Base-by-base conservation (phyloP, 2,888 invertebrate species). In the Lithophane semibrunnea region DNA sequence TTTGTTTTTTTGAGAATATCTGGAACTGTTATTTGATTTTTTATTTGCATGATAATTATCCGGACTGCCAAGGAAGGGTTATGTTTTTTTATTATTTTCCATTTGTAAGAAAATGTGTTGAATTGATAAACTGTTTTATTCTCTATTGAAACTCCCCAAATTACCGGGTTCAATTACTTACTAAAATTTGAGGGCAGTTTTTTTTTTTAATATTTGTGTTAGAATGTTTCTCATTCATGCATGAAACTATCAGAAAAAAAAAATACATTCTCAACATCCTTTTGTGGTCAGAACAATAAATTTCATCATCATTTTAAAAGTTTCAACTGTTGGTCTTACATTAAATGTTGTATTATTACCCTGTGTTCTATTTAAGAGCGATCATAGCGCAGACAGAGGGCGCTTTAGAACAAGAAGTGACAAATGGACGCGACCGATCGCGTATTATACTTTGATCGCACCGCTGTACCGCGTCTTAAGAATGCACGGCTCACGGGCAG, bases 191-290 rank as follows among this genome's bases (percentile, higher is more conserved):
- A 56, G 13, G 61, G 56, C 77, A 63, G 67, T 44, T 24, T 16
- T 49, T 67, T 67, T 42, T 68, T 37, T 1, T 5, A 13, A 44
- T 82, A 56, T 58, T 44, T 56, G 16, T 77, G 76, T 61, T 78
- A 79, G 84, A 63, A 83, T 68, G 67, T 84, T 67, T 67, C 42
- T 66, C 56, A 54, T 68, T 60, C 37, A 79, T 84, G 81, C 72
- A 84, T 81, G 81, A n/a, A 18, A 47, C 13, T 54, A 0, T 60
- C n/a, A 79, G 79, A 47, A 47, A 21, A 79, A 47, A 77, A 29
- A 12, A 16, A 54, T 58, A 64, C 29, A 56, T 47, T n/a, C 10
- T 24, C 49, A 58, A 78, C 29, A 52, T 54, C 24, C 10, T 29
- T 29, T 75, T 60, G 13, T 73, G 56, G 63, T 13, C 18, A 29